These are phyloP conservation scores for Spodoptera littoralis DNA, from an alignment of 2,888 invertebrate species.

Conservation along the genomic window DNA sequence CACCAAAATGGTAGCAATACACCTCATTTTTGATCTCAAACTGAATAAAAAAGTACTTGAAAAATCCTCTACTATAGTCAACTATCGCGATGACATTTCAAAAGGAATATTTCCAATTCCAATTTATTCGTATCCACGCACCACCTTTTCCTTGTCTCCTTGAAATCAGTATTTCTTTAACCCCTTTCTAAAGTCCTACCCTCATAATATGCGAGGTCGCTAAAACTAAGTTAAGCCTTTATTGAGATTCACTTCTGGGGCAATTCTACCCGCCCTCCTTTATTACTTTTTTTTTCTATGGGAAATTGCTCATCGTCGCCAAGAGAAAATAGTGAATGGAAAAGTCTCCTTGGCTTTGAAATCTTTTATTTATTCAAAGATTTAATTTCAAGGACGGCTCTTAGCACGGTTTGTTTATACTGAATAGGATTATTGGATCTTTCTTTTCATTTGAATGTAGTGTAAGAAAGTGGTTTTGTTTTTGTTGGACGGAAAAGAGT, in stretches of 20 bases:
- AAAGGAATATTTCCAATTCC: conserved; percentile 68
- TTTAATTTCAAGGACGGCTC: conserved; percentile 33
- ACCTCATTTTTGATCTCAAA: neutral
- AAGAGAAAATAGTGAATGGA: conserved; percentile 62
- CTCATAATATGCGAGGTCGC: conserved; percentile 74
- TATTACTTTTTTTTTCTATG: conserved; percentile 73
- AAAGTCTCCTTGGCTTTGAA: conserved; percentile 48
- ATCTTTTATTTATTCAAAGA: conserved; percentile 40
- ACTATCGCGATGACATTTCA: conserved; percentile 56
- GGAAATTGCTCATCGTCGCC: conserved; percentile 68
- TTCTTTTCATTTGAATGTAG: conserved; percentile 16
- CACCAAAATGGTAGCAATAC: no score
- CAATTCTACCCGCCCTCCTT: conserved; percentile 70
- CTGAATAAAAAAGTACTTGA: conserved; percentile 36
- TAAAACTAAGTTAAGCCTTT: conserved; percentile 68
- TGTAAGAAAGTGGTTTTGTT: conserved; percentile 20
- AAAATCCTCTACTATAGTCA: conserved; percentile 45
- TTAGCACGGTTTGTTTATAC: conserved; percentile 20
- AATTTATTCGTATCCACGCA: conserved; percentile 76
- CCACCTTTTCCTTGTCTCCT: conserved; percentile 84
- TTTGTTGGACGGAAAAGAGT: conserved; percentile 4
- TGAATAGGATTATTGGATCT: conserved; percentile 30
- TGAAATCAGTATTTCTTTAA: conserved; percentile 79
- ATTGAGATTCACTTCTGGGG: conserved; percentile 79
- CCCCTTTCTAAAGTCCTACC: conserved; percentile 82